Base-by-base conservation (phyloP, 92 coral and sea anemone genomes). In the Zoanthus gigantus region DNA sequence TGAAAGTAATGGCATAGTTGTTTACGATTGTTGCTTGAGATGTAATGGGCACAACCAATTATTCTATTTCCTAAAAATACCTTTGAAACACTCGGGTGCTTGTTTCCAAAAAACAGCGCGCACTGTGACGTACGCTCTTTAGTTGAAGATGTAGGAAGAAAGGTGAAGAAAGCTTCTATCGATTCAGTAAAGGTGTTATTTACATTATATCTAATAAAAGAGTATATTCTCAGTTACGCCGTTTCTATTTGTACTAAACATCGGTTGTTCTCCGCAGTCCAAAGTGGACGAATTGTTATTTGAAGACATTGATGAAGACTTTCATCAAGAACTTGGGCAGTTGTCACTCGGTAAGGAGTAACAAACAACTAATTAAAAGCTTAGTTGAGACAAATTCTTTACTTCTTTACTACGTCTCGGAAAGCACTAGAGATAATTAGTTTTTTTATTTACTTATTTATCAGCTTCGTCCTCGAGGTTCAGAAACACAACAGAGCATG, bases 231-330 rank as follows among this genome's bases (percentile, higher is more conserved):
- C 29, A 53, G 18, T 6, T 15, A 1, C 12, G 9, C 13, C 14
- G 12, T 14, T 34, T 30, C 45, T 13, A 63, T 18, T 69, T 32
- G 7, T 69, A 13, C 74, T 69, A 9, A 30, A 2, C 47, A 11
- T 69, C 46, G 12, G 14, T 69, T 69, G 2, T 37, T 14, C 0
- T 69, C 74, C 14, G 2, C 4, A 91, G 93, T 69, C 71, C 48
- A 91, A 84, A 76, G 86, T 52, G 46, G 96, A 90, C 17, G 99
- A 96, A 37, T 90, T 96, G 23, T 88, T 96, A 57, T 96, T 95
- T 96, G 99, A 96, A 88, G 99, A 96, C 58, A 68, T 96, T 77
- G 98, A 96, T 89, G 99, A 96, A 44, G 96, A 95, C 50, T 79
- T 96, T 11, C 94, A 91, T 79, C 94, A 95, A 37, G 98, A 95